Evolutionary conservation across 2,797 vertebrate genomes (phyloP).

Genomic region (Nyctalus aviator): DNA sequence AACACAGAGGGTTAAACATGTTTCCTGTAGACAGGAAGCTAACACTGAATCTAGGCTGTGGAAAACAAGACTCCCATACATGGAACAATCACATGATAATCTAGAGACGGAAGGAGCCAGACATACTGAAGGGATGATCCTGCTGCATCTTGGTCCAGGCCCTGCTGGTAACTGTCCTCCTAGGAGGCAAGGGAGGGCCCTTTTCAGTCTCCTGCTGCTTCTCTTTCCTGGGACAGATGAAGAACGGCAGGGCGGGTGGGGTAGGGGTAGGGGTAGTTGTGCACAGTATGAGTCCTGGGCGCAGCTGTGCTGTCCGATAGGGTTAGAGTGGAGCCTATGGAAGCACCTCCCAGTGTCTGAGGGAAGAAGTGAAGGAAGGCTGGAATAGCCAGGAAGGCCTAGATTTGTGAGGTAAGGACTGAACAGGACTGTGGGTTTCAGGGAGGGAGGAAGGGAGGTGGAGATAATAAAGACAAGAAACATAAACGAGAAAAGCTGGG

Average conservation of each 20-base stretch:
- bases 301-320: not conserved
- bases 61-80: not conserved
- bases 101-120: not conserved
- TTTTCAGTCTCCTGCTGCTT: not conserved
- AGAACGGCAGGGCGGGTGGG: no score
- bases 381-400: not conserved
- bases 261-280: no score
- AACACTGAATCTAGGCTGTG: not conserved
- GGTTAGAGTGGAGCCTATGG: not conserved
- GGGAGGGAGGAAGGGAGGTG: not conserved
- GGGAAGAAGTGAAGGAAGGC: not conserved
- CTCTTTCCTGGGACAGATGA: not conserved
- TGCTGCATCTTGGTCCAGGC: not conserved
- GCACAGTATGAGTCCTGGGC: not conserved
- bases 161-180: not conserved
- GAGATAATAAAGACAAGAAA: not conserved
- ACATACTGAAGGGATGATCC: not conserved
- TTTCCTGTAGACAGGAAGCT: not conserved
- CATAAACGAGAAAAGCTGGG: not conserved
- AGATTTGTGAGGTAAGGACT: not conserved
- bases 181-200: not conserved
- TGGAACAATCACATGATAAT: not conserved
- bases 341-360: not conserved
- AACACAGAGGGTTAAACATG: not conserved
- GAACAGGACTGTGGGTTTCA: not conserved